A percentile compares a stretch with the other conserved stretches of the same genome.
These are phyloP conservation scores for Sarcophaga bullata DNA, from an alignment of 1,140 invertebrate species.

Conservation along the genomic window DNA sequence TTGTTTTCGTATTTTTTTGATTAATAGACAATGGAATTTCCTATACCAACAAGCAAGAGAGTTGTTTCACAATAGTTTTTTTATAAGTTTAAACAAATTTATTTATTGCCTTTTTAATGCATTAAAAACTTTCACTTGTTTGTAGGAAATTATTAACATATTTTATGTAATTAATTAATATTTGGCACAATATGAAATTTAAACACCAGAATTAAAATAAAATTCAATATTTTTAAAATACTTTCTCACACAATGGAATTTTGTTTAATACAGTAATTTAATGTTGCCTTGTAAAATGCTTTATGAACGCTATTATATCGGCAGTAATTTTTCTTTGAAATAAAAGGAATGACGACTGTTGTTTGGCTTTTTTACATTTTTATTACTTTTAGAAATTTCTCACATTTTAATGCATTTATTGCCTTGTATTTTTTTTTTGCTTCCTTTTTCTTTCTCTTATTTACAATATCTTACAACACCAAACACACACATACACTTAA, in stretches of 20 bases:
- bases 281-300: background rate
- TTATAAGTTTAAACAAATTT: background rate
- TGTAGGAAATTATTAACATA: background rate
- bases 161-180: background rate
- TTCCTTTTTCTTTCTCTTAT: background rate
- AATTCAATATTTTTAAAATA: background rate
- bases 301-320: too few species aligned
- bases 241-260: background rate
- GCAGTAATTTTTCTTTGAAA: background rate
- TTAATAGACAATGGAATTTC: slow-evolving; percentile 3
- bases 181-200: background rate
- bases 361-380: background rate
- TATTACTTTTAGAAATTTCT: background rate
- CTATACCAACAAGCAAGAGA: too few species aligned
- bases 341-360: background rate
- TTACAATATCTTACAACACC: too few species aligned
- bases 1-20: too few species aligned
- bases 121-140: background rate
- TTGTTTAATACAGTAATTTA: background rate
- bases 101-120: too few species aligned
- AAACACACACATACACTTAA: background rate
- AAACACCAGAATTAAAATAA: background rate
- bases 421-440: background rate
- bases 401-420: background rate
- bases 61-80: background rate